These are phyloP conservation scores for Oscheius sp. DNA, from an alignment of 2,888 invertebrate genomes.

Conservation along the genomic window DNA sequence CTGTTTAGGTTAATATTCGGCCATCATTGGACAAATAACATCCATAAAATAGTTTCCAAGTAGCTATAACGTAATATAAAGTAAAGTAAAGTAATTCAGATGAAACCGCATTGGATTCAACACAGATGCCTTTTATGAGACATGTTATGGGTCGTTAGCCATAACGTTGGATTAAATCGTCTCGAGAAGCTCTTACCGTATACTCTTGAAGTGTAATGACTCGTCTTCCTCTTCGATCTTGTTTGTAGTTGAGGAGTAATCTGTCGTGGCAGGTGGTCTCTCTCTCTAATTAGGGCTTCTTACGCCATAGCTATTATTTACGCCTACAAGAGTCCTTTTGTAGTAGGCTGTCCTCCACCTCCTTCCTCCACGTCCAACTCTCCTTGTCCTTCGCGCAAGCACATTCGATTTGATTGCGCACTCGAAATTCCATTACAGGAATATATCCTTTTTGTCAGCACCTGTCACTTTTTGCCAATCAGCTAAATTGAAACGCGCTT, in stretches of 20 bases:
- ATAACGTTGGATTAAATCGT: constrained; percentile 27
- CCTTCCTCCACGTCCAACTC: neutral
- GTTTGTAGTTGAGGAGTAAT: constrained; percentile 6
- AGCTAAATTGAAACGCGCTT: constrained; percentile 26
- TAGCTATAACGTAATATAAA: too few species aligned
- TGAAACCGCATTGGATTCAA: constrained; percentile 5
- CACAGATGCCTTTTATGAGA: constrained; percentile 31
- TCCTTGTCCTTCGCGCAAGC: constrained; percentile 22
- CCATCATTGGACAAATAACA: too few species aligned
- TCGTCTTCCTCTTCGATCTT: constrained; percentile 3
- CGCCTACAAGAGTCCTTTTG: neutral
- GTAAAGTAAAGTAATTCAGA: too few species aligned
- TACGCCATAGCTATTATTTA: constrained; percentile 15
- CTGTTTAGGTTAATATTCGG: too few species aligned
- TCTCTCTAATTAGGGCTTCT: constrained; percentile 20
- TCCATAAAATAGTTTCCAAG: too few species aligned
- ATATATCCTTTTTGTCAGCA: constrained; percentile 28
- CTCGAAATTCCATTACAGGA: constrained; percentile 29
- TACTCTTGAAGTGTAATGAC: constrained; percentile 2
- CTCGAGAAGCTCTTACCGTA: constrained; percentile 25
- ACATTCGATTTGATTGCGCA: constrained; percentile 25
- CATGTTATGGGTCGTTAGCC: constrained; percentile 28
- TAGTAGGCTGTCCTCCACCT: neutral
- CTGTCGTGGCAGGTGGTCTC: constrained; percentile 16
- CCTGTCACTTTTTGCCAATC: constrained; percentile 28